Base-by-base conservation (phyloP, 2,113 vertebrate genomes). In the Gavia stellata region DNA sequence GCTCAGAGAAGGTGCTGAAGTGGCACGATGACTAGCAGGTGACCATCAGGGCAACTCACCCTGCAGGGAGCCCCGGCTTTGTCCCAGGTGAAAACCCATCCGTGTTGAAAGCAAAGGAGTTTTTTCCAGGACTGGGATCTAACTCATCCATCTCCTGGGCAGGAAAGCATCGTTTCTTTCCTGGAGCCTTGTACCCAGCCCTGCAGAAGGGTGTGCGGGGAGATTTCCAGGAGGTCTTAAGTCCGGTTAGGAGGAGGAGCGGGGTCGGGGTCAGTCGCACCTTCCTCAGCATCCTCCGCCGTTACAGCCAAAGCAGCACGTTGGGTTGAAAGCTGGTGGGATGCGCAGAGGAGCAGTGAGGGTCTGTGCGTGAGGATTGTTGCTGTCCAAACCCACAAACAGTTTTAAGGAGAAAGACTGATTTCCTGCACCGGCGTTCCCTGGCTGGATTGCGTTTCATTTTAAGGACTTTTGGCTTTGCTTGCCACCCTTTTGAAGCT, bases 331-430 rank as follows among this genome's bases (percentile, higher is more conserved):
- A 3, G 56, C 52, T 0, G 0, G 16, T 9, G 88, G 50, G 50
- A 45, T 1, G 0, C 0, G 1, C 26, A 7, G 47, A 5, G 40
- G 14, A 36, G 55, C 61, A n/a, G 80, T 1, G 0, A 53, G 38
- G 28, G 13, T 3, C 0, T 14, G 24, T 2, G n/a, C 3, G 1
- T 12, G 52, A 67, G 44, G 29, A 53, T 81, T 56, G 80, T 38
- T 77, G 33, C 67, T 42, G 10, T 56, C 70, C 56, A 80, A 94
- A 59, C 23, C 56, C 67, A 12, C 61, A 52, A 67, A 29, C 21
- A 18, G 31, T 19, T 72, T 38, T 2, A 17, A 73, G 81, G 15
- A 73, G 66, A 61, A 82, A 79, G 81, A 15, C 61, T 53, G 0
- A 59, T 92, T 88, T 78, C 86, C 65, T 68, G 40, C 42, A 10